phyloP scores from a whole-genome alignment of 2,113 vertebrate species.

The western clawed frog (Xenopus tropicalis) region UCB_Xtro_10.0 CM004447.2:115951001-115951500 shows the following conservation, averaged over 20 bases:
- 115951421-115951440: background rate
- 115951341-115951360: background rate
- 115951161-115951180: too few relatives aligned
- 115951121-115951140: too few relatives aligned
- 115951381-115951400: background rate
- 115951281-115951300: background rate
- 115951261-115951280: background rate
- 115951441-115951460: slow-evolving; percentile 28
- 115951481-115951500: slow-evolving; percentile 1
- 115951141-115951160: too few relatives aligned
- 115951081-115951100: too few relatives aligned
- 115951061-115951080: too few relatives aligned
- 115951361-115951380: background rate
- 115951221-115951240: background rate
- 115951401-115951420: background rate
- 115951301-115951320: background rate
- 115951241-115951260: background rate
- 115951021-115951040: too few relatives aligned
- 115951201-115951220: too few relatives aligned
- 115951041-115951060: too few relatives aligned
- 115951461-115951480: slow-evolving; percentile 4
- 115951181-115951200: too few relatives aligned
- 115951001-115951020: too few relatives aligned
- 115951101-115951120: too few relatives aligned
- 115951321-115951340: background rate